Percentiles rank a stretch among this genome's conserved stretches.
These are phyloP conservation scores for Syrmaticus mikado DNA, from an alignment of 2,113 vertebrate species.

Conservation along the genomic window DNA sequence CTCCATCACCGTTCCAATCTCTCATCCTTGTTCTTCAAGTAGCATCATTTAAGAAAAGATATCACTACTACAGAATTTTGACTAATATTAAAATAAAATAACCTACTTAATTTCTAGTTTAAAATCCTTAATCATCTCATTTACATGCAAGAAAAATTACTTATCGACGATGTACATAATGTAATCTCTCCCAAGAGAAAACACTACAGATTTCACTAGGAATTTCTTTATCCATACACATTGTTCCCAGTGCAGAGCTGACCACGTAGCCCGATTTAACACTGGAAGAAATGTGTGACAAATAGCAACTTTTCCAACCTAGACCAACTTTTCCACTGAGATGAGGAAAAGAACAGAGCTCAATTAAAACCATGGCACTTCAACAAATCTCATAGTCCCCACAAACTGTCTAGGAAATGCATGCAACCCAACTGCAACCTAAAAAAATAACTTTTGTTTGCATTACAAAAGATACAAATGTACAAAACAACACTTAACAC, in stretches of 20 bases:
- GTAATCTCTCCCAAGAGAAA: background rate
- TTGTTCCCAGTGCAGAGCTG: background rate
- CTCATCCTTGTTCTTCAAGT: background rate
- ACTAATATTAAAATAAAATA: background rate
- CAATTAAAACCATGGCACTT: background rate
- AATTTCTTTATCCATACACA: background rate
- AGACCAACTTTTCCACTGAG: background rate
- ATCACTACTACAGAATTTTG: background rate
- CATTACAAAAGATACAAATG: background rate
- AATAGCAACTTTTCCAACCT: background rate
- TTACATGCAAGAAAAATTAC: background rate
- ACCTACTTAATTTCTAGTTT: background rate
- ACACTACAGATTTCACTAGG: background rate
- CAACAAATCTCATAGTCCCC: background rate
- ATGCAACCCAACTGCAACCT: background rate
- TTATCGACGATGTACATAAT: rapidly evolving
- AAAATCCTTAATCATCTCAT: background rate
- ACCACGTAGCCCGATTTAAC: background rate
- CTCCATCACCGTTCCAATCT: background rate
- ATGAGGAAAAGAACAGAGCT: background rate
- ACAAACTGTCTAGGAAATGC: background rate
- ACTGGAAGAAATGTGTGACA: rapidly evolving
- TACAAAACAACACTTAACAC: background rate
- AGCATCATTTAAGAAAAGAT: background rate
- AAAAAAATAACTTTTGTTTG: background rate